These are phyloP conservation scores for Cepphus grylle DNA, from an alignment of 2,113 vertebrate genomes.

Conservation along the genomic window DNA sequence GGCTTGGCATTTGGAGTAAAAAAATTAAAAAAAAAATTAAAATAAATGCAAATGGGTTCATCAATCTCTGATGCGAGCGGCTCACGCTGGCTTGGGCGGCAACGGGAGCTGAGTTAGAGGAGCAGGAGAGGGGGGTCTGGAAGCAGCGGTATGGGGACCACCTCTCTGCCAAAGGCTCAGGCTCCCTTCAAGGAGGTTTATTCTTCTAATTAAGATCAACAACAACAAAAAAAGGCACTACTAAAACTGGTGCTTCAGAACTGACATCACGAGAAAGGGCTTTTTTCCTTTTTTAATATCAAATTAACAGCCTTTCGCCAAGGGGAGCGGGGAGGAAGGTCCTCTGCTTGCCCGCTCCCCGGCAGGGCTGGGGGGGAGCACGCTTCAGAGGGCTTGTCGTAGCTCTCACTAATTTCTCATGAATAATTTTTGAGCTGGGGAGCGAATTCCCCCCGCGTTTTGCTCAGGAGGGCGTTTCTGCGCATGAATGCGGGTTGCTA, in stretches of 20 bases:
- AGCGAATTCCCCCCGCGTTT: not conserved
- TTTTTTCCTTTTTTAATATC: not conserved
- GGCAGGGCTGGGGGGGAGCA: not conserved
- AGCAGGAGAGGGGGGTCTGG: not conserved
- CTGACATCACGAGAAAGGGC: not conserved
- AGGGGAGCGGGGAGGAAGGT: fast-evolving
- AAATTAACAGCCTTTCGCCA: not conserved
- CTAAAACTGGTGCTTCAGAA: not conserved
- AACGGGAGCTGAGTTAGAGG: not conserved
- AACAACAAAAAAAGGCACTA: not conserved
- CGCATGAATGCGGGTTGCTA: slow-evolving; percentile 52
- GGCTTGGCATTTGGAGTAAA: not conserved
- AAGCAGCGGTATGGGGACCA: not conserved
- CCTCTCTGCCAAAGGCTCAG: not conserved
- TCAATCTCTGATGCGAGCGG: not conserved
- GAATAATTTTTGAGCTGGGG: not conserved
- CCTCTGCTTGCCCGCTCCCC: not conserved
- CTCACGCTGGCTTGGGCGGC: not conserved
- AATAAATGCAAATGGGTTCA: not conserved
- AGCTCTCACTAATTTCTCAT: not conserved
- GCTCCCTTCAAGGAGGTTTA: not conserved
- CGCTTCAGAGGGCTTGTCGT: not conserved
- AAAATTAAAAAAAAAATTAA: no score
- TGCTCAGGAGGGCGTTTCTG: not conserved
- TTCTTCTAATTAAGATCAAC: not conserved